These are phyloP conservation scores for Disparrhopalites patrizii DNA, from an alignment of 2,888 invertebrate species.

Conservation along the genomic window DNA sequence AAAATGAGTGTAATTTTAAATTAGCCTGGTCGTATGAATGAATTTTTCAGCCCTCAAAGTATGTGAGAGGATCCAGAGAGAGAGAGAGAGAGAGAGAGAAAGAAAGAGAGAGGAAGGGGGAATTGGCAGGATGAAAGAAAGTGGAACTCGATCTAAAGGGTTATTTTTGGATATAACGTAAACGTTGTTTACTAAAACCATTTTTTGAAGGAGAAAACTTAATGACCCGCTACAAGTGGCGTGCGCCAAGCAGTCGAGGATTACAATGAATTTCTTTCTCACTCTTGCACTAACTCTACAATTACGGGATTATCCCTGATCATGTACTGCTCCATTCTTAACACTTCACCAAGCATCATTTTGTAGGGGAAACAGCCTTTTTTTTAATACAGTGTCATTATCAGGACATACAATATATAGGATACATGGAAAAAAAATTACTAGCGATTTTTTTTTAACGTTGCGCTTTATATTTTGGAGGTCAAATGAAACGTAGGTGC, in stretches of 20 bases:
- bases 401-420: no score
- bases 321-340: no score
- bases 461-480: no score
- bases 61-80: not conserved
- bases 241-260: conserved; percentile 20
- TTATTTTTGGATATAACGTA: conserved; percentile 22
- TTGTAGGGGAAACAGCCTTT: no score
- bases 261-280: conserved; percentile 5
- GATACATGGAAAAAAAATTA: no score
- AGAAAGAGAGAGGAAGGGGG: not conserved
- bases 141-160: conserved; percentile 16
- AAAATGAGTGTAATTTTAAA: no score
- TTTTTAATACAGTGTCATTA: no score
- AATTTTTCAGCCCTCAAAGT: conserved; percentile 1
- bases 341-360: no score
- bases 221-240: conserved; percentile 28
- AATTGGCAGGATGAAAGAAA: conserved; percentile 12
- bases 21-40: not conserved
- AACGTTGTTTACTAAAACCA: conserved; percentile 25
- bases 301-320: not conserved
- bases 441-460: no score
- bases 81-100: not conserved
- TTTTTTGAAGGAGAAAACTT: conserved; percentile 24
- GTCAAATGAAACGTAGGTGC: no score
- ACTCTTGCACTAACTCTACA: not conserved